phyloP scores from a whole-genome alignment of 1,140 invertebrate species.

The Lepidotrigona ventralis region DNA sequence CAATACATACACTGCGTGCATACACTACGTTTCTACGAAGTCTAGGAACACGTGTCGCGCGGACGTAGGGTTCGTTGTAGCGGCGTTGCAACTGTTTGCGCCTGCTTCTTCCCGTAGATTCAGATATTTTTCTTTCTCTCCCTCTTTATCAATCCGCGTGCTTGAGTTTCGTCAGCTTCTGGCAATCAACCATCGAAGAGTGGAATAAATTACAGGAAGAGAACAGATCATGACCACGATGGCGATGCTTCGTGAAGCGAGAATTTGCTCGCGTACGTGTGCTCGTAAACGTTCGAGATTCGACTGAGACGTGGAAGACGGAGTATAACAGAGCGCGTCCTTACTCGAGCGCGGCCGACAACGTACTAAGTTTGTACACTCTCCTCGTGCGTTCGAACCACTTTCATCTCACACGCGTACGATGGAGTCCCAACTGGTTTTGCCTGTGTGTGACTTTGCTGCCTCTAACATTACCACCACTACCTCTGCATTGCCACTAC shows the following conservation, averaged over 20 bases:
- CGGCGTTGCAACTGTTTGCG: not conserved
- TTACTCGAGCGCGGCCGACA: slow-evolving; percentile 57
- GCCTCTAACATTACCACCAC: slow-evolving; percentile 3
- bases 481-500: not conserved
- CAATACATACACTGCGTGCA: not conserved
- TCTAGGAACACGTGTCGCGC: slow-evolving; percentile 34
- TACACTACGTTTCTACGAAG: slow-evolving; percentile 19
- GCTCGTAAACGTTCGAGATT: not conserved
- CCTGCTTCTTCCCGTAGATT: not conserved
- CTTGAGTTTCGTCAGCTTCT: too few relatives aligned
- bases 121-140: too few relatives aligned
- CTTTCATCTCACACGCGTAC: slow-evolving; percentile 60
- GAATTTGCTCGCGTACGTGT: not conserved
- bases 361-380: slow-evolving; percentile 54
- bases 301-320: not conserved
- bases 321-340: slow-evolving; percentile 23
- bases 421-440: slow-evolving; percentile 60
- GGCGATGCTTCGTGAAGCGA: not conserved
- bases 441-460: slow-evolving; percentile 26
- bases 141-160: not conserved
- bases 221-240: not conserved
- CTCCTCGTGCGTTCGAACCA: slow-evolving; percentile 59
- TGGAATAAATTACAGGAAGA: not conserved
- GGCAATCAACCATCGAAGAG: not conserved
- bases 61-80: not conserved